A percentile compares a stretch with the other conserved stretches of the same genome.
Conservation (phyloP, 64 coral and sea anemone species). For the Stichodactyla helianthus region DNA sequence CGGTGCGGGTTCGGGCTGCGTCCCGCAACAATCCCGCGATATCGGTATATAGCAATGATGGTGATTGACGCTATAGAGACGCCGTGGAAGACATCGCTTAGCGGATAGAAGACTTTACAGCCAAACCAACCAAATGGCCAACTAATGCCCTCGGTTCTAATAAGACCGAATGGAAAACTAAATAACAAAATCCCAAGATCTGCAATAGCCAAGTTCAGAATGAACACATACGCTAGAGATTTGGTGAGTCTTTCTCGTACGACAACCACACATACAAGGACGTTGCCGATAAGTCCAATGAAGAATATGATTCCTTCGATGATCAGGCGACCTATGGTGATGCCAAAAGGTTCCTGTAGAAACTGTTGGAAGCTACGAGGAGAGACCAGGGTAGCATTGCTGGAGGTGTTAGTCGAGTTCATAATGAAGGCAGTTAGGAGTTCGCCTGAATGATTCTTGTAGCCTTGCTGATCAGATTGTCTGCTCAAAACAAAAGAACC, state of each 20-base stretch:
- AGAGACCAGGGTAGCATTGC: background rate
- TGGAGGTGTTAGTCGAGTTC: background rate
- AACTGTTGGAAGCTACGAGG: background rate
- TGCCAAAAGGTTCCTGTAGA: conserved; percentile 54
- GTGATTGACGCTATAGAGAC: conserved; percentile 81
- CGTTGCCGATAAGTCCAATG: conserved; percentile 62
- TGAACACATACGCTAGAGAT: conserved; percentile 60
- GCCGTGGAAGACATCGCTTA: conserved; percentile 83
- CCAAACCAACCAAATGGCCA: conserved; percentile 82
- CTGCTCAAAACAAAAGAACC: background rate
- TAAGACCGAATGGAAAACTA: conserved; percentile 70
- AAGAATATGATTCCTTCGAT: conserved; percentile 58
- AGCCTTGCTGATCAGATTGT: background rate
- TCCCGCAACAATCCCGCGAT: conserved; percentile 74
- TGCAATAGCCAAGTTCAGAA: conserved; percentile 68
- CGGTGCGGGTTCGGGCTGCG: conserved; percentile 33
- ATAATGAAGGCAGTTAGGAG: background rate
- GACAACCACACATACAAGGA: conserved; percentile 67
- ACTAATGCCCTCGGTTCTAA: conserved; percentile 62
- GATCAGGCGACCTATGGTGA: conserved; percentile 43
- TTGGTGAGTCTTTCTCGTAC: conserved; percentile 63
- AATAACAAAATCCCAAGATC: conserved; percentile 70
- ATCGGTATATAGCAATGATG: conserved; percentile 65
- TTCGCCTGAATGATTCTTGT: background rate
- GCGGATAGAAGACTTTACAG: conserved; percentile 76